phyloP scores from a whole-genome alignment of 2,797 vertebrate species.

The Gymnoscopelus braueri region DNA sequence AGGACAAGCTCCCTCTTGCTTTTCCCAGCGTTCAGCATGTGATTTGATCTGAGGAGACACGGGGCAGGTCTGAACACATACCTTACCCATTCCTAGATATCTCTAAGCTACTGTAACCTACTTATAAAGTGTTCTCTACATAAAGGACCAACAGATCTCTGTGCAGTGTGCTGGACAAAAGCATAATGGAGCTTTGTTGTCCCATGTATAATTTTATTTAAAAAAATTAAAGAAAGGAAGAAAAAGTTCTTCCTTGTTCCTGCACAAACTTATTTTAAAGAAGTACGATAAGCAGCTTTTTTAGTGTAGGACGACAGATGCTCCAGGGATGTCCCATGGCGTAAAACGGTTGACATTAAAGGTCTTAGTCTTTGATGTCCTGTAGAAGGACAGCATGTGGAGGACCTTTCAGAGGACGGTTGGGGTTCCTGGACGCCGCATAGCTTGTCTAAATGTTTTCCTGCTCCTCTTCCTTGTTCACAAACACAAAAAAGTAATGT shows the following conservation, averaged over 20 bases:
- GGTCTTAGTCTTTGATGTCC: background rate
- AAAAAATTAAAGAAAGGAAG: no score
- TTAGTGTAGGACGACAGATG: no score
- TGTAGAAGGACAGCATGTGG: background rate
- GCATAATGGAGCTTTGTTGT: no score
- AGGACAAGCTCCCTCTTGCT: slow-evolving; percentile 44
- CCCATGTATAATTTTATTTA: no score
- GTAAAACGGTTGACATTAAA: background rate
- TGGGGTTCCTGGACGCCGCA: background rate
- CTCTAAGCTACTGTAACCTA: slow-evolving; percentile 8
- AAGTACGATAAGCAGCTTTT: no score
- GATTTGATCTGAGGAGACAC: slow-evolving; percentile 25
- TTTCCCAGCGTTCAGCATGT: slow-evolving; percentile 1
- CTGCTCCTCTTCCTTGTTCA: background rate
- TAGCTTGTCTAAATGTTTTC: background rate
- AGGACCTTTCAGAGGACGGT: background rate
- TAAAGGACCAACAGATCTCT: no score
- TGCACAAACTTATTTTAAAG: no score
- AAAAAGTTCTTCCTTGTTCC: no score
- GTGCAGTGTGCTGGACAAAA: no score
- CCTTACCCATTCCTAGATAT: slow-evolving; percentile 14
- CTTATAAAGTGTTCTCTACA: no score
- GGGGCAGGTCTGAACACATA: slow-evolving; percentile 53
- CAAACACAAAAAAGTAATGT: background rate
- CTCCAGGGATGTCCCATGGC: background rate